These are phyloP conservation scores for Spinus olivaceus DNA, from an alignment of 2,797 vertebrate species.

Conservation along the genomic window DNA sequence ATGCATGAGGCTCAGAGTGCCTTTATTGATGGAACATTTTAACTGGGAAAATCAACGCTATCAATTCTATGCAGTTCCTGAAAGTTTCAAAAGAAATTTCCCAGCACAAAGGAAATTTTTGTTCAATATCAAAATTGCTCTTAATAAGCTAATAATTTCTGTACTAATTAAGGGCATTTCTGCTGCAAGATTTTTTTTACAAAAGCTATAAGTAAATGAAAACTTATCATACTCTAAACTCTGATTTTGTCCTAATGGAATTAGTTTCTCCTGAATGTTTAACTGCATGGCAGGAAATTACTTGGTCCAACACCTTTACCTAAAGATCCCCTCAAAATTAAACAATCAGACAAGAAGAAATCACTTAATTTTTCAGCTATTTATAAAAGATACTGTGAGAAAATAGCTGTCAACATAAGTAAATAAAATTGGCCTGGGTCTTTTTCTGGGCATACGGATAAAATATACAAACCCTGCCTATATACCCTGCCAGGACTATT, in stretches of 20 bases:
- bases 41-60: background rate
- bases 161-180: background rate
- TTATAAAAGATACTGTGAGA: background rate
- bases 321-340: background rate
- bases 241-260: background rate
- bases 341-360: background rate
- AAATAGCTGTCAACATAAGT: background rate
- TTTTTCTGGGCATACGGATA: background rate
- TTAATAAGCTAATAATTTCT: background rate
- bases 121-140: background rate
- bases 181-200: background rate
- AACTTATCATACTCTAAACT: background rate
- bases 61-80: background rate
- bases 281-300: background rate
- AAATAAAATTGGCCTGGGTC: background rate
- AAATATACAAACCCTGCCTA: background rate
- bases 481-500: background rate
- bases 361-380: background rate
- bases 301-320: background rate
- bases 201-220: background rate
- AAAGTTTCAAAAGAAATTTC: background rate
- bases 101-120: background rate
- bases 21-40: background rate
- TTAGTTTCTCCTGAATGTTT: background rate
- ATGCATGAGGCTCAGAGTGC: background rate